These are phyloP conservation scores for Lophius piscatorius DNA, from an alignment of 2,113 vertebrate genomes.

Conservation along the genomic window DNA sequence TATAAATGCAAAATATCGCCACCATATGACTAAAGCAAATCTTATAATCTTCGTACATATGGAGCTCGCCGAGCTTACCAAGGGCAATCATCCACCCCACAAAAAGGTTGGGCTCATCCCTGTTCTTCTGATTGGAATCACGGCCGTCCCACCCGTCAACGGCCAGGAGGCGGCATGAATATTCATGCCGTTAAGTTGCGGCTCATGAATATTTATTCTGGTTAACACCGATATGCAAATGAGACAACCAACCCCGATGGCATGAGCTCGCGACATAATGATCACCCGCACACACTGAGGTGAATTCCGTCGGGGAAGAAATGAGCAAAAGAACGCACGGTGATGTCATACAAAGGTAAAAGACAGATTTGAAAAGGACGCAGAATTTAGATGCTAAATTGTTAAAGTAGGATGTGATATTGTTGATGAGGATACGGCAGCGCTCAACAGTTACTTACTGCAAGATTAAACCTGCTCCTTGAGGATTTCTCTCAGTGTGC, in stretches of 20 bases:
- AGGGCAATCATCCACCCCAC: constrained; percentile 23
- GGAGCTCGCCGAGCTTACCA: constrained; percentile 15
- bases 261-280: constrained; percentile 65
- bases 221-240: constrained; percentile 72
- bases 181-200: constrained; percentile 61
- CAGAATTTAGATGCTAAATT: no score
- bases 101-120: constrained; percentile 47
- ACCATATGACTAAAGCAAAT: constrained; percentile 28
- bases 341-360: constrained; percentile 20
- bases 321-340: background rate
- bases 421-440: no score
- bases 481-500: background rate
- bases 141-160: constrained; percentile 50
- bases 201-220: constrained; percentile 70
- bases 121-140: constrained; percentile 60
- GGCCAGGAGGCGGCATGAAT: constrained; percentile 63
- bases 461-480: constrained; percentile 28
- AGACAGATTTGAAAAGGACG: background rate
- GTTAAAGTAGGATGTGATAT: no score
- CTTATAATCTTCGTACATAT: constrained; percentile 20
- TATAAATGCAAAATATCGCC: constrained; percentile 2
- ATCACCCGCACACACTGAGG: constrained; percentile 38
- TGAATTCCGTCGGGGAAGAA: constrained; percentile 8
- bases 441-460: constrained; percentile 18
- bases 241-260: constrained; percentile 66